Percentiles rank a stretch among this genome's conserved stretches.
These are phyloP conservation scores for Apogon talboti DNA, from an alignment of 2,797 vertebrate genomes.

Conservation along the genomic window DNA sequence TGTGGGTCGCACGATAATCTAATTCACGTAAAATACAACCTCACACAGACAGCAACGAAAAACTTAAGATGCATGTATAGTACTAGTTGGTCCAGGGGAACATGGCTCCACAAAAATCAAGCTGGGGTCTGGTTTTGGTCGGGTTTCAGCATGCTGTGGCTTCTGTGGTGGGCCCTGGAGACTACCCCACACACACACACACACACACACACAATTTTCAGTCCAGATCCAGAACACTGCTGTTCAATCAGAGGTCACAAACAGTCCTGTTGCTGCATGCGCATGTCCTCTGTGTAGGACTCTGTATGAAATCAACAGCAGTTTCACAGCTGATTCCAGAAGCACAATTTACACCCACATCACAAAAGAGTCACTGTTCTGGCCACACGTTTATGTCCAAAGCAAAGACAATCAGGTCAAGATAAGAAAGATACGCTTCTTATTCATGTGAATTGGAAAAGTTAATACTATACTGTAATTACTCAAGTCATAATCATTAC, in stretches of 20 bases:
- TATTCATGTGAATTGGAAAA: conserved; percentile 2
- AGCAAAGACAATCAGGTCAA: conserved; percentile 19
- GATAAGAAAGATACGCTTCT: neutral
- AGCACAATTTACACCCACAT: conserved; percentile 14
- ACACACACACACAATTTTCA: conserved; percentile 24
- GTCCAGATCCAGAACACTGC: conserved; percentile 65
- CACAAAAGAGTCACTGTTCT: neutral
- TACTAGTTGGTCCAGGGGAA: conserved; percentile 56
- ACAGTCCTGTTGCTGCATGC: conserved; percentile 16
- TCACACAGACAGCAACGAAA: conserved; percentile 12
- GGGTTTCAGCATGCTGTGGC: conserved; percentile 64
- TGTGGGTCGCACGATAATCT: conserved; percentile 17
- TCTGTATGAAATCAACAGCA: too few species aligned
- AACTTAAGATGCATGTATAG: conserved; percentile 25
- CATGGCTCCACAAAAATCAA: conserved; percentile 67
- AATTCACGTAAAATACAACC: conserved; percentile 29
- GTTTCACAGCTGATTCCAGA: conserved; percentile 19
- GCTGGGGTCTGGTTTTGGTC: conserved; percentile 62
- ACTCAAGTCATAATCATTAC: too few species aligned
- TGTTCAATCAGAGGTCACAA: conserved; percentile 61
- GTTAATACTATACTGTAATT: too few species aligned
- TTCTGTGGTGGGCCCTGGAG: conserved; percentile 65
- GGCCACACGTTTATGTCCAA: conserved; percentile 14
- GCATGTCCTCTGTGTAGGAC: conserved; percentile 10
- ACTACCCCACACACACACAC: conserved; percentile 34